Percentiles rank a stretch among this genome's conserved stretches.
Conservation (phyloP, 1,140 invertebrate genomes). For the Prorops nasuta region DNA sequence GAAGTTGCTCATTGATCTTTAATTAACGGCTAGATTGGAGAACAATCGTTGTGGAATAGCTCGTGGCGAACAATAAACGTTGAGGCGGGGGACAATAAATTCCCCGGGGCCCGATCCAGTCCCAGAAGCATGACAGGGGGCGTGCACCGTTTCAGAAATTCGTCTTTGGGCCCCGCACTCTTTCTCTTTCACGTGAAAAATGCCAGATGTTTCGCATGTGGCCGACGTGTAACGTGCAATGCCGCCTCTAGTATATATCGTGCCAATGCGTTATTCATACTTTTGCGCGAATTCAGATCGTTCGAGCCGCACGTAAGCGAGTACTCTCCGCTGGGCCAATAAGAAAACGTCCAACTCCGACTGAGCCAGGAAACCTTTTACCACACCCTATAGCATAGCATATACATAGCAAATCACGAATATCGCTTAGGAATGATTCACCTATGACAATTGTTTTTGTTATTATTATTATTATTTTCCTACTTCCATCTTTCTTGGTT, state of each 20-base stretch:
- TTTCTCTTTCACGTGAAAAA: conserved; percentile 55
- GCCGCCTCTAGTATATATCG: conserved; percentile 10
- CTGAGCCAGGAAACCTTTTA: no score
- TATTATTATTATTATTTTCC: no score
- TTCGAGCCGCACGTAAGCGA: neutral
- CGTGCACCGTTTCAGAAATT: conserved; percentile 52
- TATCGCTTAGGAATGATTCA: no score
- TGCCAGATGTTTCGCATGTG: conserved; percentile 59
- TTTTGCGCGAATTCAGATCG: conserved; percentile 27
- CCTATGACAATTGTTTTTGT: no score
- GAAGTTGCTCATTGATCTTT: conserved; percentile 54
- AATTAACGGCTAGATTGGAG: conserved; percentile 44
- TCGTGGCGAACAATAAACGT: conserved; percentile 19
- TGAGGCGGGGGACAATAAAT: conserved; percentile 39
- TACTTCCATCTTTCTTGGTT: no score
- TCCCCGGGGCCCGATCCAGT: conserved; percentile 38
- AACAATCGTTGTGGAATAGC: conserved; percentile 51
- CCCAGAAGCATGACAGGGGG: conserved; percentile 52
- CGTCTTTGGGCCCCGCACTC: conserved; percentile 38
- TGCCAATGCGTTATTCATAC: conserved; percentile 30
- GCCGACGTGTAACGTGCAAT: conserved; percentile 34
- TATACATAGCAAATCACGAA: no score
- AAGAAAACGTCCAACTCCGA: no score
- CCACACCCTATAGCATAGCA: no score
- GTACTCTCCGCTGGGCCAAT: no score